A percentile compares a stretch with the other conserved stretches of the same genome.
phyloP scores from a whole-genome alignment of 2,888 invertebrate species.

The Cantharis lateralis region DNA sequence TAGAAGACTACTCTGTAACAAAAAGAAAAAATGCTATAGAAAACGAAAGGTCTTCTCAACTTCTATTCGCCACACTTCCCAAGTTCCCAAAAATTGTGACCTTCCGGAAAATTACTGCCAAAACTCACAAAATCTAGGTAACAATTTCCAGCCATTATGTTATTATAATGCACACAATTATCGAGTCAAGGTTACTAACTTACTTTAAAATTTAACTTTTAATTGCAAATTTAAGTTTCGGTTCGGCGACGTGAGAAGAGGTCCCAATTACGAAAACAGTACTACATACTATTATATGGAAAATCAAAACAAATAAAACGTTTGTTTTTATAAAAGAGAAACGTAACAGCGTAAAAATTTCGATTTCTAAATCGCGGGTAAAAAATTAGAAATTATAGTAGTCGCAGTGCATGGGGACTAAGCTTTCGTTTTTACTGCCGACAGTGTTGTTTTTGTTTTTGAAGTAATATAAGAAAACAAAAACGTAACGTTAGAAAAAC shows the following conservation, averaged over 20 bases:
- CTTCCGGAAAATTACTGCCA: not conserved
- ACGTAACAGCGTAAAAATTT: not conserved
- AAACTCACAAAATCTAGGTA: not conserved
- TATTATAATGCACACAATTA: not conserved
- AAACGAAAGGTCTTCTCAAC: not conserved
- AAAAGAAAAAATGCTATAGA: conserved; percentile 11
- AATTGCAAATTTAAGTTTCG: not conserved
- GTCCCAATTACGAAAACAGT: not conserved
- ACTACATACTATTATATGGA: not conserved
- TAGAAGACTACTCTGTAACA: conserved; percentile 43
- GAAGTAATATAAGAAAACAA: not conserved
- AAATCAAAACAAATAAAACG: not conserved
- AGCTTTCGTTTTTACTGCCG: not conserved
- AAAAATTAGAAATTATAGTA: not conserved
- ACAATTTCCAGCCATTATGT: not conserved
- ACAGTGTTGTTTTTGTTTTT: not conserved
- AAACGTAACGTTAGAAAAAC: not conserved
- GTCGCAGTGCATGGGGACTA: too few relatives aligned
- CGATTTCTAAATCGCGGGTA: not conserved
- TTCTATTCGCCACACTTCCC: not conserved
- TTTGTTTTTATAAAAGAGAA: not conserved
- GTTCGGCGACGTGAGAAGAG: not conserved
- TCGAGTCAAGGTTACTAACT: not conserved
- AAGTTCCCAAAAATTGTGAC: not conserved
- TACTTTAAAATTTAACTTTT: not conserved